phyloP scores from a whole-genome alignment of 2,888 invertebrate genomes.

The Drosophila monieri region DNA sequence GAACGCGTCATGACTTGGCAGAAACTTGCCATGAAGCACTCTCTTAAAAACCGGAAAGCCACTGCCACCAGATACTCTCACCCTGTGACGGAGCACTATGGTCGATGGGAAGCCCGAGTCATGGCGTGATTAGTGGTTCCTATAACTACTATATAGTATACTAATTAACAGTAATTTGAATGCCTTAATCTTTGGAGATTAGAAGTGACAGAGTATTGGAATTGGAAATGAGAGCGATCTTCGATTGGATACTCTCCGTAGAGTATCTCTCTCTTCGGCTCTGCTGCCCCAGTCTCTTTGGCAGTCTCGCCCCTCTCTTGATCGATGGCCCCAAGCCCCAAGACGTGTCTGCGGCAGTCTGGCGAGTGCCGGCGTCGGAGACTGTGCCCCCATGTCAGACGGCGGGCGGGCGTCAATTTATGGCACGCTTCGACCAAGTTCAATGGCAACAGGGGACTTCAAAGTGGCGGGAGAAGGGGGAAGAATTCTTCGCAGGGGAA shows the following conservation, averaged over 20 bases:
- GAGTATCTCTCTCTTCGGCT: no score
- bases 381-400: background rate
- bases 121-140: background rate
- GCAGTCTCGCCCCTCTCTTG: constrained; percentile 35
- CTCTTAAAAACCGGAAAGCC: constrained; percentile 28
- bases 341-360: constrained; percentile 26
- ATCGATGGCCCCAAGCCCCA: constrained; percentile 48
- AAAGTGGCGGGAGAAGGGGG: background rate
- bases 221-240: no score
- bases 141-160: no score
- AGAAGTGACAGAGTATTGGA: no score
- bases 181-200: no score
- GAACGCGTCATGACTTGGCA: constrained; percentile 59
- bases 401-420: constrained; percentile 76
- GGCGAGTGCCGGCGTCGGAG: constrained; percentile 52
- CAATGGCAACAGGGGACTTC: constrained; percentile 56
- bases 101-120: background rate
- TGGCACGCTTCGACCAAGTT: constrained; percentile 77
- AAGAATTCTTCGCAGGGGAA: background rate
- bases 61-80: background rate
- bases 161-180: no score
- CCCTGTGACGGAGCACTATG: background rate
- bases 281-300: background rate
- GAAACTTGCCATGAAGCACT: background rate
- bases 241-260: no score